A percentile compares a stretch with the other conserved stretches of the same genome.
These are phyloP conservation scores for Agapostemon virescens DNA, from an alignment of 2,888 invertebrate genomes.

Conservation along the genomic window DNA sequence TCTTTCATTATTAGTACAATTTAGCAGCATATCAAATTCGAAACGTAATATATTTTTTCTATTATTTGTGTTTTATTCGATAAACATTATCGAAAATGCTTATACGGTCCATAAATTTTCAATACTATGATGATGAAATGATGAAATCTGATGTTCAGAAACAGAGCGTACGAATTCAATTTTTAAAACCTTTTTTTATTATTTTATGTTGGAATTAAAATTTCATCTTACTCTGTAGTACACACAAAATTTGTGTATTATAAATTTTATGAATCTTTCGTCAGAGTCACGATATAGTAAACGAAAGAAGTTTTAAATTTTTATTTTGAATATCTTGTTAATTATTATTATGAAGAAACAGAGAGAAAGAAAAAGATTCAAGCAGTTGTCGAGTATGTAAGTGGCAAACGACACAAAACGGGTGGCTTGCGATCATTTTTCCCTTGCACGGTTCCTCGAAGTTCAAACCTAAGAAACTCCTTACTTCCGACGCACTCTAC, in stretches of 20 bases:
- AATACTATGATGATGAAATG: no score
- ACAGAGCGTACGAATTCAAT: background rate
- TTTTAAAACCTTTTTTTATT: background rate
- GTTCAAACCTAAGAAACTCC: background rate
- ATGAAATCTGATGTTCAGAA: background rate
- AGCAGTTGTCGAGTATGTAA: constrained; percentile 6
- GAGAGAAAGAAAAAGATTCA: background rate
- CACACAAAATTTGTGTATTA: background rate
- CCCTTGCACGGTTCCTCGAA: background rate
- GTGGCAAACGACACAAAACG: constrained; percentile 1
- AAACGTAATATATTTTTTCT: no score
- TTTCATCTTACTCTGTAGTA: background rate
- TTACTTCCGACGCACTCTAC: background rate
- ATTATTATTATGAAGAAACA: constrained; percentile 19
- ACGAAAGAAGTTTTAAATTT: background rate
- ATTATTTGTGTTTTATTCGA: no score
- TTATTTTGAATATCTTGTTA: background rate
- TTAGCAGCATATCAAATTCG: no score
- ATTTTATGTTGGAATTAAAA: background rate
- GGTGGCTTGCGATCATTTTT: background rate
- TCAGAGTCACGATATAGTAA: no score
- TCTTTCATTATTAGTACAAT: no score
- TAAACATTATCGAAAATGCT: no score
- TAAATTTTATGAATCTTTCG: no score
- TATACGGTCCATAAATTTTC: no score